Percentiles rank a stretch among this genome's conserved stretches.
phyloP scores from a whole-genome alignment of 2,888 invertebrate species.

The Drosophila setosimentum region DNA sequence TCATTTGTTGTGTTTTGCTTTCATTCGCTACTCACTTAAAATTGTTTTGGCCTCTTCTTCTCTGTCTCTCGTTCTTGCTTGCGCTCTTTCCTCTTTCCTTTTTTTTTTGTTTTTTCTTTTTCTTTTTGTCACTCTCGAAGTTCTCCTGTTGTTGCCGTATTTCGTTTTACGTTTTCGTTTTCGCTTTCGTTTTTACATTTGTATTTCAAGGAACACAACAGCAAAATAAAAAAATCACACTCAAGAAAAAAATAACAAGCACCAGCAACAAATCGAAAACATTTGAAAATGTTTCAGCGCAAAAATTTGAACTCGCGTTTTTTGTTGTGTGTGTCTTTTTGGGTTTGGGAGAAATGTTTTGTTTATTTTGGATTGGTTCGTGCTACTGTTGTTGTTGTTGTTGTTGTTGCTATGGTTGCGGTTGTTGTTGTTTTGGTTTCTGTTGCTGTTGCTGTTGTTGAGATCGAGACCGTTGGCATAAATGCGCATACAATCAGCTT shows the following conservation, averaged over 20 bases:
- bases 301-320: constrained; percentile 50
- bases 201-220: constrained; percentile 27
- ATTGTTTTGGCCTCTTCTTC: constrained; percentile 19
- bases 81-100: not conserved
- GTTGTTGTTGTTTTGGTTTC: constrained; percentile 7
- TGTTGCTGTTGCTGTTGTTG: constrained; percentile 16
- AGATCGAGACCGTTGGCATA: constrained; percentile 49
- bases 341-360: not conserved
- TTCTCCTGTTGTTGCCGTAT: constrained; percentile 29
- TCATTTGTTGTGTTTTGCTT: constrained; percentile 4
- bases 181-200: constrained; percentile 29
- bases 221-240: constrained; percentile 26
- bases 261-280: constrained; percentile 41
- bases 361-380: constrained; percentile 7
- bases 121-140: constrained; percentile 1
- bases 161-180: constrained; percentile 30
- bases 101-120: not conserved
- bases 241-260: constrained; percentile 32
- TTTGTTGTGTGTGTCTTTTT: constrained; percentile 5
- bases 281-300: constrained; percentile 34
- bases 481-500: constrained; percentile 24
- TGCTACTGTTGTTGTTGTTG: constrained; percentile 8
- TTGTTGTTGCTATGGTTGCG: constrained; percentile 11
- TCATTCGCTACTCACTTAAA: constrained; percentile 39
- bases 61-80: not conserved